Evolutionary conservation across 2,888 invertebrate genomes (phyloP).

Genomic region (Eilema caniola): DNA sequence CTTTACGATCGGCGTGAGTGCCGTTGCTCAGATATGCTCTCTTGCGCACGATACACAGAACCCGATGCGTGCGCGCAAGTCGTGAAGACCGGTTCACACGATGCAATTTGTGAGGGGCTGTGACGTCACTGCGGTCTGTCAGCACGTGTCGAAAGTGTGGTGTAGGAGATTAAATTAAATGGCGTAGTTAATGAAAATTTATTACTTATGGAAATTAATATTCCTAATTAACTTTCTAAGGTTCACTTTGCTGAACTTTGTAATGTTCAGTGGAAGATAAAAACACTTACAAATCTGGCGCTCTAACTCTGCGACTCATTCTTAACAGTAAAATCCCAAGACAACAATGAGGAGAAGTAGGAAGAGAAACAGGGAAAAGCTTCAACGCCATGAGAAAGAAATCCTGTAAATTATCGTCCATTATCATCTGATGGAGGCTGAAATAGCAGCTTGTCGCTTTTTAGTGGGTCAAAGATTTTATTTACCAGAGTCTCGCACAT

Average conservation of each 20-base stretch:
- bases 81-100: constrained; percentile 21
- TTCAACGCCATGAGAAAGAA: not conserved
- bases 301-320: too few relatives aligned
- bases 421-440: not conserved
- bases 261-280: not conserved
- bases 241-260: not conserved
- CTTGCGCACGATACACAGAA: constrained; percentile 55
- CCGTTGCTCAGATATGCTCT: constrained; percentile 68
- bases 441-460: not conserved
- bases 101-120: constrained; percentile 4
- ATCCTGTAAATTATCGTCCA: not conserved
- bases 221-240: not conserved
- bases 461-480: not conserved
- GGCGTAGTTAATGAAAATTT: not conserved
- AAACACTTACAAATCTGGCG: not conserved
- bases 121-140: constrained; percentile 7
- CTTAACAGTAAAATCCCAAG: too few relatives aligned
- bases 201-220: not conserved
- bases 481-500: not conserved
- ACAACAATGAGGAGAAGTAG: too few relatives aligned
- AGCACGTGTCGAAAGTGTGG: constrained; percentile 8
- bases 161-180: constrained; percentile 1
- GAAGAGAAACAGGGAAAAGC: not conserved
- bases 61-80: constrained; percentile 14
- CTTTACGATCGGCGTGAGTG: constrained; percentile 37